These are phyloP conservation scores for Hydrolagus affinis DNA, from an alignment of 2,113 vertebrate species.

Conservation along the genomic window DNA sequence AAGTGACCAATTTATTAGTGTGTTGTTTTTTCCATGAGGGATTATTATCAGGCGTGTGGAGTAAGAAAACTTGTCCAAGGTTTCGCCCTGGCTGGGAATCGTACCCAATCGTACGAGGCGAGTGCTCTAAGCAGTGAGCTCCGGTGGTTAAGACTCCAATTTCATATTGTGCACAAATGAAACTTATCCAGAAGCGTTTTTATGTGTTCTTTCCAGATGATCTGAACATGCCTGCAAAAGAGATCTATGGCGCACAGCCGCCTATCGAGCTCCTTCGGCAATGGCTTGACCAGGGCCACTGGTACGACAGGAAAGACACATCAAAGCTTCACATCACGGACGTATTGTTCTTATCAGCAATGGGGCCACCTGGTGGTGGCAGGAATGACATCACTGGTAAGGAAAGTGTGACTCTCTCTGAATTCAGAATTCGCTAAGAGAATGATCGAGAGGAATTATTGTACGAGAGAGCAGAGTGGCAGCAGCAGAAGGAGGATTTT, in stretches of 20 bases:
- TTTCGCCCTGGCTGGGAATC: too few relatives aligned
- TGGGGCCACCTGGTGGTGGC: slow-evolving; percentile 86
- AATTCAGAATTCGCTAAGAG: too few relatives aligned
- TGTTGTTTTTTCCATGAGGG: too few relatives aligned
- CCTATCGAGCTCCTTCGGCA: slow-evolving; percentile 83
- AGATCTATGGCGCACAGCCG: slow-evolving; percentile 82
- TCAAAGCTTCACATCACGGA: slow-evolving; percentile 64
- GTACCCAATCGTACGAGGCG: too few relatives aligned
- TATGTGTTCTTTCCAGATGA: slow-evolving; percentile 61
- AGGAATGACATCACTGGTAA: slow-evolving; percentile 84
- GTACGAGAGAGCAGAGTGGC: too few relatives aligned
- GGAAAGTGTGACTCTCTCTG: too few relatives aligned
- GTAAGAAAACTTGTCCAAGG: too few relatives aligned
- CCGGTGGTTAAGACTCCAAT: neutral
- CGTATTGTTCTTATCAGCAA: slow-evolving; percentile 71
- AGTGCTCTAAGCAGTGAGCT: too few relatives aligned
- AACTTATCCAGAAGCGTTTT: neutral
- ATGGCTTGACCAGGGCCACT: slow-evolving; percentile 79
- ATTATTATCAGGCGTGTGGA: too few relatives aligned
- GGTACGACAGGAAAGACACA: slow-evolving; percentile 83
- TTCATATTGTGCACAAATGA: slow-evolving; percentile 21
- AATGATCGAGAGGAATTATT: too few relatives aligned
- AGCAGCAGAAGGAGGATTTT: neutral
- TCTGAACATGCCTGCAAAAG: slow-evolving; percentile 89
- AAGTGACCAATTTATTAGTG: too few relatives aligned